Evolutionary conservation across 2,888 invertebrate species (phyloP).

Genomic region (Cyclophora punctaria): DNA sequence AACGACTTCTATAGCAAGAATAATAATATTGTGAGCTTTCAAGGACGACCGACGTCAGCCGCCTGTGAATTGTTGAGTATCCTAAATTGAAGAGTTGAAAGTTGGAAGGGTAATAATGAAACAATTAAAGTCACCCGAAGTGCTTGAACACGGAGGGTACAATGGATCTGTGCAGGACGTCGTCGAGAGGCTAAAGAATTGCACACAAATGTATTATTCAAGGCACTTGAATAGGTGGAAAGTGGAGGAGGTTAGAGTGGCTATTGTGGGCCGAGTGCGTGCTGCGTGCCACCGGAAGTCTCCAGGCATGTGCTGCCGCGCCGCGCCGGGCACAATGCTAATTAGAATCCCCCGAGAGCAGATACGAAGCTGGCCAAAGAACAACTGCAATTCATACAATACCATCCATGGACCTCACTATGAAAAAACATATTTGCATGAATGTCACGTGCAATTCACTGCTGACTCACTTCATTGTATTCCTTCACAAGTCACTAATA

Average conservation of each 20-base stretch:
- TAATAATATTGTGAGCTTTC: slow-evolving; percentile 13
- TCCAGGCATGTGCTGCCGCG: slow-evolving; percentile 26
- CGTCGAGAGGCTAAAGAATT: slow-evolving; percentile 37
- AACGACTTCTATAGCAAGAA: slow-evolving; percentile 3
- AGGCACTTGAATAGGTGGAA: slow-evolving; percentile 40
- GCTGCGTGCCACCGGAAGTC: slow-evolving; percentile 42
- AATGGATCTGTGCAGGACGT: slow-evolving; percentile 39
- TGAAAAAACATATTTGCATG: too few species aligned
- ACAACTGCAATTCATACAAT: slow-evolving; percentile 7
- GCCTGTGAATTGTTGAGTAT: slow-evolving; percentile 18
- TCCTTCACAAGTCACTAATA: too few species aligned
- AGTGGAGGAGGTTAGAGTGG: slow-evolving; percentile 43
- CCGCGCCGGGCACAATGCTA: slow-evolving; percentile 33
- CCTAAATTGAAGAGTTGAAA: slow-evolving; percentile 25
- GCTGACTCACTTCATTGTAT: too few species aligned
- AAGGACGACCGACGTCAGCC: slow-evolving; percentile 29
- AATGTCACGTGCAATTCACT: too few species aligned
- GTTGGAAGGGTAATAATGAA: slow-evolving; percentile 39
- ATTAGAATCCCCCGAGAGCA: slow-evolving; percentile 35
- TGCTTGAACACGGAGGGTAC: slow-evolving; percentile 41
- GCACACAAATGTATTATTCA: slow-evolving; percentile 50
- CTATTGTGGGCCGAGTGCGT: slow-evolving; percentile 46
- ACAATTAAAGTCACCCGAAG: slow-evolving; percentile 41
- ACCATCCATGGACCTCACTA: slow-evolving; percentile 10
- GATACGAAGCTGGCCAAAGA: slow-evolving; percentile 1